Percentiles rank a stretch among this genome's conserved stretches.
phyloP scores from a whole-genome alignment of 2,113 vertebrate genomes.

The Sphaerodactylus townsendi region DNA sequence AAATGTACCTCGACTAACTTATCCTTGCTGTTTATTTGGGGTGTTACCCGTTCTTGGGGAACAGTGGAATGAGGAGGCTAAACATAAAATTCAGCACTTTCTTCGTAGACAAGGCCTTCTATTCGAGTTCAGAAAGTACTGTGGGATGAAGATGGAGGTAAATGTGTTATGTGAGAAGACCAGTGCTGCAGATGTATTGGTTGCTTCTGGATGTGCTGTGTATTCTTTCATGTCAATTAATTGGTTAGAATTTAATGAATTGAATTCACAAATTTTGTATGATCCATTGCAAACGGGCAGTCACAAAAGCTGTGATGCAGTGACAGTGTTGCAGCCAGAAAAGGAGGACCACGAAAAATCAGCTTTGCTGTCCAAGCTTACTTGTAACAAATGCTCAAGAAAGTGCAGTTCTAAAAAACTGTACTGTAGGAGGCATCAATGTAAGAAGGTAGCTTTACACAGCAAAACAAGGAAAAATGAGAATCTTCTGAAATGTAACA shows the following conservation, averaged over 20 bases:
- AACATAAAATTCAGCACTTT: constrained; percentile 72
- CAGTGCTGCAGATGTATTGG: constrained; percentile 54
- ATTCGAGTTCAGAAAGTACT: constrained; percentile 72
- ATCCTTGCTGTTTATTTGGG: constrained; percentile 77
- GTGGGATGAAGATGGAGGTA: constrained; percentile 65
- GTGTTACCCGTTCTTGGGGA: constrained; percentile 67
- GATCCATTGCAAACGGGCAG: not conserved
- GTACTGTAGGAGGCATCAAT: constrained; percentile 18
- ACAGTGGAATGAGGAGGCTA: constrained; percentile 80
- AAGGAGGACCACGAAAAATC: constrained; percentile 14
- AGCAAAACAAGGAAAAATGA: not conserved
- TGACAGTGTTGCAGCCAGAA: not conserved
- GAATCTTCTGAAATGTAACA: not conserved
- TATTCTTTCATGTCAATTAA: constrained; percentile 17
- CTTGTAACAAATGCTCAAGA: not conserved
- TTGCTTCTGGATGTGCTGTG: constrained; percentile 61
- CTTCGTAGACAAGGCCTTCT: constrained; percentile 74
- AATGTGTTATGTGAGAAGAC: constrained; percentile 47
- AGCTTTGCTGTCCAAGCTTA: constrained; percentile 2
- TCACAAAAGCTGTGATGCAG: not conserved
- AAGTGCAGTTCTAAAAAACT: not conserved
- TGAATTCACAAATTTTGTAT: not conserved
- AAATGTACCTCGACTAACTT: constrained; percentile 74
- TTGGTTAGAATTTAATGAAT: not conserved
- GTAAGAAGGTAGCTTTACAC: not conserved